A percentile compares a stretch with the other conserved stretches of the same genome.
Conservation (phyloP, 2,888 invertebrate species). For the Rhingia campestris region DNA sequence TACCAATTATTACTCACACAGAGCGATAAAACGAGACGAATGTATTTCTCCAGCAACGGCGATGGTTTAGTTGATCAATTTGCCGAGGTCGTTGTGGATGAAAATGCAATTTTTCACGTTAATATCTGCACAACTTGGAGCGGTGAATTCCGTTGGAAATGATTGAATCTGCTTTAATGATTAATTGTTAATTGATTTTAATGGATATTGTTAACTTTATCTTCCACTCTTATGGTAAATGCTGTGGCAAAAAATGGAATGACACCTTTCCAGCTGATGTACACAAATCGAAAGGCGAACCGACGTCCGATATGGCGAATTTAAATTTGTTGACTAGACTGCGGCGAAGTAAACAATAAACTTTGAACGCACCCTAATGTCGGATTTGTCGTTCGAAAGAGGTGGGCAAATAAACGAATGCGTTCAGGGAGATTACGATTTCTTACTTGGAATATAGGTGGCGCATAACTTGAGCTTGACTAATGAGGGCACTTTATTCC, state of each 20-base stretch:
- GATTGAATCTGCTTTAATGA: slow-evolving; percentile 23
- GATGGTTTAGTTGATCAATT: slow-evolving; percentile 44
- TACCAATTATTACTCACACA: not conserved
- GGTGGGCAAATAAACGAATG: not conserved
- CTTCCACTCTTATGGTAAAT: slow-evolving; percentile 33
- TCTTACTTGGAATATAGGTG: not conserved
- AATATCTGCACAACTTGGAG: not conserved
- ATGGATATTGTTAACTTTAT: not conserved
- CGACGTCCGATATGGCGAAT: slow-evolving; percentile 24
- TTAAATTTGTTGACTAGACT: slow-evolving; percentile 49
- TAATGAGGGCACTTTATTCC: not conserved
- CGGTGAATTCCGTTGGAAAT: slow-evolving; percentile 21
- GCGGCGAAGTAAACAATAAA: slow-evolving; percentile 53
- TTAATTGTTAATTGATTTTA: slow-evolving; percentile 4
- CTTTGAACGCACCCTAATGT: slow-evolving; percentile 33
- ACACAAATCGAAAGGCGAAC: slow-evolving; percentile 50
- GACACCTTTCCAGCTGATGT: slow-evolving; percentile 67
- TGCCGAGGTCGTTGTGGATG: slow-evolving; percentile 54
- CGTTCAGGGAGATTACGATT: not conserved
- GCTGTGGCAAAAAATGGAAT: slow-evolving; percentile 33
- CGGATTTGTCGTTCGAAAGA: slow-evolving; percentile 5
- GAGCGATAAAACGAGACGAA: slow-evolving; percentile 1
- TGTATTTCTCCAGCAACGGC: slow-evolving; percentile 39
- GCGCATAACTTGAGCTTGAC: not conserved
- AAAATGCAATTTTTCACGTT: slow-evolving; percentile 42